These are phyloP conservation scores for Conops quadrifasciatus DNA, from an alignment of 2,888 invertebrate species.

Conservation along the genomic window DNA sequence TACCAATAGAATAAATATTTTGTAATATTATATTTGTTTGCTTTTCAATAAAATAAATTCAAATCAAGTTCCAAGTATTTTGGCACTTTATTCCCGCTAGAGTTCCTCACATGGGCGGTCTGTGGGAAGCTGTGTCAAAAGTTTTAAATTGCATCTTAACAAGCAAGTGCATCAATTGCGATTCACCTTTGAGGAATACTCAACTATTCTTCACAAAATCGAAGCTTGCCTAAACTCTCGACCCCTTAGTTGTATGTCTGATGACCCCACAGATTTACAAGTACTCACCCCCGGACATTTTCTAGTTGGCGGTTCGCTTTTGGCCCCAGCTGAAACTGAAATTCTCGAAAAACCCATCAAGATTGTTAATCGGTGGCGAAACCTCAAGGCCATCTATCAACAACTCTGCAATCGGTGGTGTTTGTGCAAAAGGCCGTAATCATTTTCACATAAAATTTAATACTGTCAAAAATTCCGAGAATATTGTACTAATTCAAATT, in stretches of 20 bases:
- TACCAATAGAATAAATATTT: too few relatives aligned
- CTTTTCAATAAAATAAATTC: too few relatives aligned
- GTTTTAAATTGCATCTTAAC: neutral
- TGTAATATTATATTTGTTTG: too few relatives aligned
- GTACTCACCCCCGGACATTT: neutral
- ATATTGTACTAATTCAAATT: too few relatives aligned
- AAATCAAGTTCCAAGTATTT: neutral
- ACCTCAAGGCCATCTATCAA: too few relatives aligned
- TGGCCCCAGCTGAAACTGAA: too few relatives aligned
- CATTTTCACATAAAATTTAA: too few relatives aligned
- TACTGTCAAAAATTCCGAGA: too few relatives aligned
- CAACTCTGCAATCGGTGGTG: too few relatives aligned
- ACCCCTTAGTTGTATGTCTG: neutral
- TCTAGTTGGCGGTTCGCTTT: neutral
- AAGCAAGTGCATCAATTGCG: neutral
- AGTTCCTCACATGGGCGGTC: neutral
- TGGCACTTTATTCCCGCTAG: neutral
- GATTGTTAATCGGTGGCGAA: too few relatives aligned
- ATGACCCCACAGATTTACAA: neutral
- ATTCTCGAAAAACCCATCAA: too few relatives aligned
- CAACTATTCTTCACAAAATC: neutral
- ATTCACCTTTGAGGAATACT: neutral
- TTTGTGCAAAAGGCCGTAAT: too few relatives aligned
- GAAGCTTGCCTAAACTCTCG: neutral
- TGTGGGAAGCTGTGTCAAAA: neutral